Conservation (phyloP, 2,113 vertebrate species). For the Taurulus bubalis region DNA sequence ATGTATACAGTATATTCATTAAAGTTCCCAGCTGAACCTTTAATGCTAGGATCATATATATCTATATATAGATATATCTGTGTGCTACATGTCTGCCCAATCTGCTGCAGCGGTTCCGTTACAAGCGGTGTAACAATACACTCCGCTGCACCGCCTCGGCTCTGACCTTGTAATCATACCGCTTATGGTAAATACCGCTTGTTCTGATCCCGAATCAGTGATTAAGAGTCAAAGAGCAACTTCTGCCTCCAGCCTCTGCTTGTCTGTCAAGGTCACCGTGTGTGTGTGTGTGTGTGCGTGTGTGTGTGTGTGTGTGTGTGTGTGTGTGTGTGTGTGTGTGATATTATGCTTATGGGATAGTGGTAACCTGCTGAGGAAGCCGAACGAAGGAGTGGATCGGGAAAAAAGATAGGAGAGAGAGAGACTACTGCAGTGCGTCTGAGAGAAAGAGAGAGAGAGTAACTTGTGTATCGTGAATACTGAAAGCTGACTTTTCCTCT, state of each 20-base stretch:
- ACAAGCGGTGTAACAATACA: background rate
- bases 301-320: constrained; percentile 45
- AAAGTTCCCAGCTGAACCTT: too few relatives aligned
- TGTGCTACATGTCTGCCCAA: background rate
- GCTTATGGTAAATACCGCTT: constrained; percentile 27
- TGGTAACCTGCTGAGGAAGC: constrained; percentile 75
- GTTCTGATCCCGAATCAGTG: constrained; percentile 45
- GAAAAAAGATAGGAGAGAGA: constrained; percentile 49
- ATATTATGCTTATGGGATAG: constrained; percentile 50
- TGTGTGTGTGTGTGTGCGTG: constrained; percentile 44
- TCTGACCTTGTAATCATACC: constrained; percentile 27
- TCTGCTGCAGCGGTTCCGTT: constrained; percentile 6
- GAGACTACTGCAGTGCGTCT: constrained; percentile 61
- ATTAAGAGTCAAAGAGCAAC: constrained; percentile 61
- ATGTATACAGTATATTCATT: background rate
- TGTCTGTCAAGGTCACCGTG: constrained; percentile 59
- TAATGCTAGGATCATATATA: too few relatives aligned
- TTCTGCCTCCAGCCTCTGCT: constrained; percentile 31
- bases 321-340: constrained; percentile 41
- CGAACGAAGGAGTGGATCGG: constrained; percentile 45
- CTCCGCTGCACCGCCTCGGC: background rate
- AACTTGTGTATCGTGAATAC: constrained; percentile 47
- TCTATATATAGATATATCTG: too few relatives aligned
- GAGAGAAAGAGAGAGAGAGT: constrained; percentile 25
- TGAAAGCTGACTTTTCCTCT: constrained; percentile 26